Conservation (phyloP, 2,797 vertebrate species). For the Morelia viridis region DNA sequence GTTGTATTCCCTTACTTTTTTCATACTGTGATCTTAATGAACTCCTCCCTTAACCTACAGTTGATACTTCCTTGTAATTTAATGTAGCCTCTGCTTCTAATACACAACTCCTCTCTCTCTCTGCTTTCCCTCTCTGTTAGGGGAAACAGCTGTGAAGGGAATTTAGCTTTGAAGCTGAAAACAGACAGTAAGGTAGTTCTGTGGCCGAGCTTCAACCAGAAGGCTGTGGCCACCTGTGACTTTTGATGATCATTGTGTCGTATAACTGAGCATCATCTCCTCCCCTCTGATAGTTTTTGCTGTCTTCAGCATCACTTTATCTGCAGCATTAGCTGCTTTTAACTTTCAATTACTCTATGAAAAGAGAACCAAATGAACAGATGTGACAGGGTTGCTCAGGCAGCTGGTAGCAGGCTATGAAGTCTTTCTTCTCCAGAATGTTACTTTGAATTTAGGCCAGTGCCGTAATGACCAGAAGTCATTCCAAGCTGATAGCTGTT, state of each 20-base stretch:
- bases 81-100: neutral
- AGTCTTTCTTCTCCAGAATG: slow-evolving; percentile 16
- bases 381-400: neutral
- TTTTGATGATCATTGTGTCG: slow-evolving; percentile 38
- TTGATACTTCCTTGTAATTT: slow-evolving; percentile 1
- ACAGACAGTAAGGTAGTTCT: slow-evolving; percentile 42
- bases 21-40: neutral
- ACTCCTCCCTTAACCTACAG: slow-evolving; percentile 5
- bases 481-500: slow-evolving; percentile 19
- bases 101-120: slow-evolving; percentile 28
- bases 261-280: slow-evolving; percentile 23
- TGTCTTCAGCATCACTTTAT: slow-evolving; percentile 31
- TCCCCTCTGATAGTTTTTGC: slow-evolving; percentile 25
- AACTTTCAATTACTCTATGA: slow-evolving; percentile 36
- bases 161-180: slow-evolving; percentile 51
- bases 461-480: slow-evolving; percentile 20
- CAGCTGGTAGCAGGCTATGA: slow-evolving; percentile 12
- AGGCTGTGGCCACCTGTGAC: slow-evolving; percentile 39
- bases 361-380: slow-evolving; percentile 22
- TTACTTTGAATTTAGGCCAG: slow-evolving; percentile 22
- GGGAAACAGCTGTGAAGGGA: slow-evolving; percentile 48
- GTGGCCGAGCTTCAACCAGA: slow-evolving; percentile 46
- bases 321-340: slow-evolving; percentile 31
- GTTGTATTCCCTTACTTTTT: slow-evolving; percentile 10
- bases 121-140: slow-evolving; percentile 43